Percentiles rank a stretch among this genome's conserved stretches.
Evolutionary conservation across 1,140 invertebrate species (phyloP).

Genomic region (Bombus impatiens): DNA sequence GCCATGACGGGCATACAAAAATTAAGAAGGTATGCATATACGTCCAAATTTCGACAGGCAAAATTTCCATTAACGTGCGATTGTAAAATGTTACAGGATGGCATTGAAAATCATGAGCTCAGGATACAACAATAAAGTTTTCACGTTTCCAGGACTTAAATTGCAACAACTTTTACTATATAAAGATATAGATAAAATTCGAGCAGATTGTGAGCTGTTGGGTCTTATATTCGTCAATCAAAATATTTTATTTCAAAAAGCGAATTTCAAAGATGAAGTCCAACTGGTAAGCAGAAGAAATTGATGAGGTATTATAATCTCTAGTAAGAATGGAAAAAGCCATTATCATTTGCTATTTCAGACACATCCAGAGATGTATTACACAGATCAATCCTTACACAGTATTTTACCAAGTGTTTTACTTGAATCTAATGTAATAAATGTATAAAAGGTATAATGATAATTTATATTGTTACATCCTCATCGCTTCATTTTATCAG

Average conservation of each 20-base stretch:
- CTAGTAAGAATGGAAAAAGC: background rate
- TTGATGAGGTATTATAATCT: background rate
- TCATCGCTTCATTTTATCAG: background rate
- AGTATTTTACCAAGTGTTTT: slow-evolving; percentile 70
- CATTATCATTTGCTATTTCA: slow-evolving; percentile 44
- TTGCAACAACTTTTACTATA: slow-evolving; percentile 75
- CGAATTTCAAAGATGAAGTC: slow-evolving; percentile 61
- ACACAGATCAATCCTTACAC: slow-evolving; percentile 58
- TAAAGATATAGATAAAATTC: slow-evolving; percentile 65
- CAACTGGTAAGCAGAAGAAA: slow-evolving; percentile 62
- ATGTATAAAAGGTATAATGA: background rate
- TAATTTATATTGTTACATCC: background rate
- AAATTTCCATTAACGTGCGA: background rate
- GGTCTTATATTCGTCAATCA: slow-evolving; percentile 60
- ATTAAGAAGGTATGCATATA: slow-evolving; percentile 80
- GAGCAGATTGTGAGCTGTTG: slow-evolving; percentile 71
- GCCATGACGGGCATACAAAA: slow-evolving; percentile 79
- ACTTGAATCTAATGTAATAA: slow-evolving; percentile 41
- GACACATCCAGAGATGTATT: slow-evolving; percentile 71
- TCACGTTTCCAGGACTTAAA: slow-evolving; percentile 79
- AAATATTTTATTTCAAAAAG: slow-evolving; percentile 74
- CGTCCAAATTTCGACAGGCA: background rate
- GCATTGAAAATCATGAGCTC: slow-evolving; percentile 82
- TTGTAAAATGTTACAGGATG: slow-evolving; percentile 76
- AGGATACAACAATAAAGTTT: slow-evolving; percentile 83